Evolutionary conservation across 2,797 vertebrate genomes (phyloP).

Genomic region (Bradypus variegatus): DNA sequence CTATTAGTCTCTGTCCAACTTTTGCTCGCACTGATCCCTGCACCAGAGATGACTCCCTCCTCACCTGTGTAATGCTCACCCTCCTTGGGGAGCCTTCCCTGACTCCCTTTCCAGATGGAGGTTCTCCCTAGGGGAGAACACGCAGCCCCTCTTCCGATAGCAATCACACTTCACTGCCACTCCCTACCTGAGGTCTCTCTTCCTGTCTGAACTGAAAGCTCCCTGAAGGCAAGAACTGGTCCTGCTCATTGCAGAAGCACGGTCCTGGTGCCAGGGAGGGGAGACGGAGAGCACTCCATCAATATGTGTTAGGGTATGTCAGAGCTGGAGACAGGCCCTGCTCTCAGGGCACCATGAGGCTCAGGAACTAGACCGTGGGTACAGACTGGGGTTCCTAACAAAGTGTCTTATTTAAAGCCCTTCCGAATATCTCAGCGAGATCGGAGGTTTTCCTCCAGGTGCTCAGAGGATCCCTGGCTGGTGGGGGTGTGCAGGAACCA

Average conservation of each 20-base stretch:
- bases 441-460: not conserved
- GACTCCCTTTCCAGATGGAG: not conserved
- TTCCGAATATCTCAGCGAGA: not conserved
- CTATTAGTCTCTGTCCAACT: not conserved
- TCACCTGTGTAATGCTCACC: not conserved
- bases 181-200: not conserved
- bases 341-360: too few species aligned
- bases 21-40: not conserved
- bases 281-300: too few species aligned
- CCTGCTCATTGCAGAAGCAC: not conserved
- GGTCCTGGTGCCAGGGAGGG: too few species aligned
- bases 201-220: not conserved
- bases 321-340: not conserved
- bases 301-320: too few species aligned
- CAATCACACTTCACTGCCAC: not conserved
- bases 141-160: not conserved
- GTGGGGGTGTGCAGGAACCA: not conserved
- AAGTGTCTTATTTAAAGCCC: too few species aligned
- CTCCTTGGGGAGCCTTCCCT: not conserved
- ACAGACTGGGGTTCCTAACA: not conserved
- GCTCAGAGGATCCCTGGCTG: not conserved
- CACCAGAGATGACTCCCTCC: accelerated
- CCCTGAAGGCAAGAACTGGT: not conserved
- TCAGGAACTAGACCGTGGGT: not conserved
- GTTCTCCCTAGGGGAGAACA: not conserved